Evolutionary conservation across 2,113 vertebrate species (phyloP).

Genomic region (Aldabrachelys gigantea): DNA sequence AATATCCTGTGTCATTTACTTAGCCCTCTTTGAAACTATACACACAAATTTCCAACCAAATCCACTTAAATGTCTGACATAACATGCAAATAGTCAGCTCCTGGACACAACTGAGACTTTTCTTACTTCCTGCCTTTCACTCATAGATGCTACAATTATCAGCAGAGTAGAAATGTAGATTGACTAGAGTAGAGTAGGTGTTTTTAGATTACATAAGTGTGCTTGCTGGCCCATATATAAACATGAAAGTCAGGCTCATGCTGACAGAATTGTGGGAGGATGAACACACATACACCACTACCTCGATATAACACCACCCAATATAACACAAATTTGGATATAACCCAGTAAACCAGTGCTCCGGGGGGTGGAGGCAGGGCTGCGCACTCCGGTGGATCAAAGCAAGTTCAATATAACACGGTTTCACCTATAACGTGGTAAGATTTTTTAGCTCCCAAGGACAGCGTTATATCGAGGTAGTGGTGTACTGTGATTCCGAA

Average conservation of each 20-base stretch:
- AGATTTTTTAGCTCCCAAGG: too few species aligned
- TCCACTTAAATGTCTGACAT: background rate
- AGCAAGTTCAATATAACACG: too few species aligned
- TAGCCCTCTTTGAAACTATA: background rate
- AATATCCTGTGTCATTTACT: background rate
- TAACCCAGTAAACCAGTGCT: too few species aligned
- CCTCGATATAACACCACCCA: too few species aligned
- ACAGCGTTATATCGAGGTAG: too few species aligned
- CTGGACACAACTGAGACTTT: background rate
- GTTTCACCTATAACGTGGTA: too few species aligned
- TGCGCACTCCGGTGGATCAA: too few species aligned
- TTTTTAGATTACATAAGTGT: background rate
- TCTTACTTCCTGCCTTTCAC: background rate
- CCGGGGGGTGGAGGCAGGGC: too few species aligned
- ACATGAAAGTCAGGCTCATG: background rate
- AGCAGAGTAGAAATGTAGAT: background rate
- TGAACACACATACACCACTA: background rate
- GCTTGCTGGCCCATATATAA: background rate
- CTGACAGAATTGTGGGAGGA: background rate
- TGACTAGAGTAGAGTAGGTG: background rate
- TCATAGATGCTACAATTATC: background rate
- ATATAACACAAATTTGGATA: too few species aligned
- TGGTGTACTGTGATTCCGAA: background rate
- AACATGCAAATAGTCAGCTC: background rate
- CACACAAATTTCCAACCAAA: background rate